These are phyloP conservation scores for Poecilus cupreus DNA, from an alignment of 2,888 invertebrate genomes.

Conservation along the genomic window DNA sequence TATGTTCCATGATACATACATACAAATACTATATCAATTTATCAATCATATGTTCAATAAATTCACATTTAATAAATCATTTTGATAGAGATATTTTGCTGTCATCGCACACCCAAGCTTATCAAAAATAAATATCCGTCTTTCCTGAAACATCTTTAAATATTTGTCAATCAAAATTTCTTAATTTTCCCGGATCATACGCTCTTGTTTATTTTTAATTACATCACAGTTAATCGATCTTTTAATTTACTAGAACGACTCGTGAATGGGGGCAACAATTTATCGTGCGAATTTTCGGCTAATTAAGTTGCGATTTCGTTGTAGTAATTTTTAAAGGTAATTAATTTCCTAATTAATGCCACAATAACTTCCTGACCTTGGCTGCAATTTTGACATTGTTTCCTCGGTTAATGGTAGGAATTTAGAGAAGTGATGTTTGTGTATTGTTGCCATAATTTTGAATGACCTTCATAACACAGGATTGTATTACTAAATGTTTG, in stretches of 20 bases:
- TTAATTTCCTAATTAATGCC: background rate
- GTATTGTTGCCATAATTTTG: background rate
- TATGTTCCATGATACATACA: too few relatives aligned
- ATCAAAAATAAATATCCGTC: too few relatives aligned
- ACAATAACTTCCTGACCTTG: background rate
- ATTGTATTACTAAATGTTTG: background rate
- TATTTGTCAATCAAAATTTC: background rate
- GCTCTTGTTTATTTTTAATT: background rate
- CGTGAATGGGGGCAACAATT: background rate
- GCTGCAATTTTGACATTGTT: background rate
- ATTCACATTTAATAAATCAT: too few relatives aligned
- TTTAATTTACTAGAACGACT: background rate
- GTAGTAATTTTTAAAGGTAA: conserved; percentile 1
- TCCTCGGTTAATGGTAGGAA: background rate
- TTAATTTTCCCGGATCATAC: background rate
- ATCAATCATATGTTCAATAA: too few relatives aligned
- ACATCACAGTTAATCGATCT: background rate
- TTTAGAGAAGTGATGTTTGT: background rate
- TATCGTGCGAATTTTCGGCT: background rate
- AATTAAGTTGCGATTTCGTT: background rate
- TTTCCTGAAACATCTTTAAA: background rate
- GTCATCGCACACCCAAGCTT: too few relatives aligned
- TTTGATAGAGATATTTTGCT: too few relatives aligned
- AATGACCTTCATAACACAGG: background rate
- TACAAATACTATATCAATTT: too few relatives aligned